These are phyloP conservation scores for Zosterops lateralis DNA, from an alignment of 2,113 vertebrate species.

Conservation along the genomic window DNA sequence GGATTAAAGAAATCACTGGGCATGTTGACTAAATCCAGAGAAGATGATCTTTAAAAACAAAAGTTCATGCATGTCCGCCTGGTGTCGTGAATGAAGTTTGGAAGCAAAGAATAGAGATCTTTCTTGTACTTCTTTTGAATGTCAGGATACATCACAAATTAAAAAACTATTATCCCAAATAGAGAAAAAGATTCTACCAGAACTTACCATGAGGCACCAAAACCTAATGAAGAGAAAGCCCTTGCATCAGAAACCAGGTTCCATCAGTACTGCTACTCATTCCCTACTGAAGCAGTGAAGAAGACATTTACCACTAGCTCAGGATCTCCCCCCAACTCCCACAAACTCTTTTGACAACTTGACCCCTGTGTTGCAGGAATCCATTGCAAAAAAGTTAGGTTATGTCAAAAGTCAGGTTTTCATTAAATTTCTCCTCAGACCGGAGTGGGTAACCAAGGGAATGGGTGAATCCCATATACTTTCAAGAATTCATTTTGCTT, in stretches of 20 bases:
- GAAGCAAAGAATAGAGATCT: background rate
- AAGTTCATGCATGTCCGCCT: background rate
- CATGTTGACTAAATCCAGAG: background rate
- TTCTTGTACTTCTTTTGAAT: background rate
- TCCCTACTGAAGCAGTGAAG: background rate
- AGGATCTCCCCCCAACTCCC: background rate
- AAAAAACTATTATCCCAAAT: background rate
- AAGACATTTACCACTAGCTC: background rate
- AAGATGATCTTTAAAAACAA: background rate
- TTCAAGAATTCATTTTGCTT: background rate
- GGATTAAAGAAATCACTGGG: background rate
- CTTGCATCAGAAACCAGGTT: background rate
- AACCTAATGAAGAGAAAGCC: accelerated
- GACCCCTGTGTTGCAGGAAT: background rate
- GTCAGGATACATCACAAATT: background rate
- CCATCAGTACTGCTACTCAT: background rate
- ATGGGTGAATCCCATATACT: background rate
- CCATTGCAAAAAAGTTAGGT: background rate
- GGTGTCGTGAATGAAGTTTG: background rate
- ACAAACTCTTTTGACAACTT: background rate
- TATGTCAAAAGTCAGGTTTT: background rate
- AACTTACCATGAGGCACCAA: background rate
- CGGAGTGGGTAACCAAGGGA: background rate
- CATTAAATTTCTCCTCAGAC: background rate
- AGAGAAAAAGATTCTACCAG: background rate